Evolutionary conservation across 2,888 invertebrate species (phyloP).

Genomic region (Latrodectus elegans): DNA sequence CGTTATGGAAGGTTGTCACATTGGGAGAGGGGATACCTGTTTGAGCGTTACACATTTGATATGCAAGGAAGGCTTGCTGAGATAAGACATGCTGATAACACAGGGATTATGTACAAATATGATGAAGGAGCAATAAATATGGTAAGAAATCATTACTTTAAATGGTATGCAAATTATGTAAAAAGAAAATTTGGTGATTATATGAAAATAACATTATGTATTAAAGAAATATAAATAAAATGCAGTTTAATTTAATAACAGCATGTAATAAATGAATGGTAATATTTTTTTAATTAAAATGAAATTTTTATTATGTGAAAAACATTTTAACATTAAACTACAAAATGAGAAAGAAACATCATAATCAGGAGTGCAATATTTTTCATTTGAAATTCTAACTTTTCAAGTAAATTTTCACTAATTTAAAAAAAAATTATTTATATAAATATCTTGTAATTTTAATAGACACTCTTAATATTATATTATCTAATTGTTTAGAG

Average conservation of each 20-base stretch:
- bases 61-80: constrained; percentile 90
- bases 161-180: not conserved
- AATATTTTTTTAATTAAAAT: not conserved
- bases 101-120: constrained; percentile 85
- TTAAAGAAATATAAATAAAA: not conserved
- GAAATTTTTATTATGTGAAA: too few species aligned
- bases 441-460: not conserved
- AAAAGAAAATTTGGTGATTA: not conserved
- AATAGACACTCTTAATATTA: not conserved
- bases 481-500: too few species aligned
- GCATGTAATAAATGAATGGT: not conserved
- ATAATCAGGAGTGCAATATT: too few species aligned
- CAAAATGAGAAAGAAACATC: too few species aligned
- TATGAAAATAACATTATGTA: not conserved
- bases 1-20: constrained; percentile 85
- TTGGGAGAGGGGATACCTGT: constrained; percentile 88
- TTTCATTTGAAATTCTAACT: too few species aligned
- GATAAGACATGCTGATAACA: constrained; percentile 89
- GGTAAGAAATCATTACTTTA: constrained; percentile 71
- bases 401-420: not conserved
- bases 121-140: constrained; percentile 83
- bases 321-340: too few species aligned
- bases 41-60: constrained; percentile 85
- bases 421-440: not conserved
- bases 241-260: too few species aligned